Evolutionary conservation across 2,113 vertebrate genomes (phyloP).

Genomic region (Sclerurus mexicanus): DNA sequence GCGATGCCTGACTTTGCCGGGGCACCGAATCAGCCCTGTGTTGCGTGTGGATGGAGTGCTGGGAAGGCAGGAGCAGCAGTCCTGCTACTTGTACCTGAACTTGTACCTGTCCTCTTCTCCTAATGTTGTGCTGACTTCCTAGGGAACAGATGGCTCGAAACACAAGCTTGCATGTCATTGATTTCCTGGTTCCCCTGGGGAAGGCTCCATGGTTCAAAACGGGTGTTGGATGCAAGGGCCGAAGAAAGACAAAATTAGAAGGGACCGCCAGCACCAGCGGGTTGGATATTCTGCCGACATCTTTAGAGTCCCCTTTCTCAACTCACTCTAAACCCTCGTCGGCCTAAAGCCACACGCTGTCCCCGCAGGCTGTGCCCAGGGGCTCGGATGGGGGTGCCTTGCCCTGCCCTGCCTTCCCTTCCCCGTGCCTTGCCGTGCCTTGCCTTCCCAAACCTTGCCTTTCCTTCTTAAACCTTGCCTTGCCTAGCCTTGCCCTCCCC

Average conservation of each 20-base stretch:
- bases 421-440: too few relatives aligned
- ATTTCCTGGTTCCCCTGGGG: not conserved
- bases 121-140: too few relatives aligned
- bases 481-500: too few relatives aligned
- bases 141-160: too few relatives aligned
- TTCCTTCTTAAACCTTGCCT: too few relatives aligned
- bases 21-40: rapidly evolving
- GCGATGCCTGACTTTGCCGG: not conserved
- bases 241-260: not conserved
- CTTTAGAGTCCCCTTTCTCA: not conserved
- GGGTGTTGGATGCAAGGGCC: rapidly evolving
- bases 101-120: too few relatives aligned
- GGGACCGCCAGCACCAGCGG: not conserved
- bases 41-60: not conserved
- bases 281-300: rapidly evolving
- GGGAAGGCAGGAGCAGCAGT: rapidly evolving
- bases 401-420: too few relatives aligned
- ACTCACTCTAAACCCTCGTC: not conserved
- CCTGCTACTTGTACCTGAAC: not conserved
- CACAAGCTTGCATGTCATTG: not conserved
- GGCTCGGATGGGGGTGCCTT: too few relatives aligned
- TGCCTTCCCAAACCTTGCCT: too few relatives aligned
- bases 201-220: rapidly evolving
- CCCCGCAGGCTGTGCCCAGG: too few relatives aligned
- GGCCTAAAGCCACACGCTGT: rapidly evolving